Evolutionary conservation across 2,113 vertebrate genomes (phyloP).

Genomic region (Lagopus leucura): DNA sequence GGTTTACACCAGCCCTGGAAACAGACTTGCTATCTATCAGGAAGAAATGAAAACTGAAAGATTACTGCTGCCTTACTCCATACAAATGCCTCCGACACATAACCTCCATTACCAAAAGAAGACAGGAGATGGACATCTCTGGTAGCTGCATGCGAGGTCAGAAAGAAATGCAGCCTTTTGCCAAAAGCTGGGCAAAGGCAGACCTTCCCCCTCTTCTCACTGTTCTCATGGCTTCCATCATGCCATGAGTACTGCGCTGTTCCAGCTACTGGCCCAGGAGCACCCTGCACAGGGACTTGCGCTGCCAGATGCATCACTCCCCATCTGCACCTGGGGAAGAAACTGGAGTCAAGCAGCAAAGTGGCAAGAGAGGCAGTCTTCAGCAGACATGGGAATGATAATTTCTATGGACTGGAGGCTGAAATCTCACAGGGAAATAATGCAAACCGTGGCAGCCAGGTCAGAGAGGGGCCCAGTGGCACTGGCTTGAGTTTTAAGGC

Average conservation of each 20-base stretch:
- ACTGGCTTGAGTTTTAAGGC: constrained; percentile 49
- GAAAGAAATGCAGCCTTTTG: neutral
- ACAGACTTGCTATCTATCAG: neutral
- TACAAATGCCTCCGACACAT: neutral
- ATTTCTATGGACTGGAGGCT: constrained; percentile 21
- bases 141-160: neutral
- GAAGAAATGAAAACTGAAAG: neutral
- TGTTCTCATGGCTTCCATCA: neutral
- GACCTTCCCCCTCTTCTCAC: neutral
- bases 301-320: neutral
- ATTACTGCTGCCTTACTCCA: neutral
- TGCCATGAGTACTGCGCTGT: neutral
- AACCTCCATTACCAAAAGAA: neutral
- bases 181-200: neutral
- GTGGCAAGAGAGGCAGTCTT: constrained; percentile 16
- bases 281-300: neutral
- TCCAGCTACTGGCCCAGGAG: neutral
- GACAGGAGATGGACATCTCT: neutral
- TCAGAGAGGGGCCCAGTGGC: neutral
- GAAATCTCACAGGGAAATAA: constrained; percentile 52
- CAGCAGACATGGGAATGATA: neutral
- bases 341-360: constrained; percentile 19
- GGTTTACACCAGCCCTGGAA: neutral
- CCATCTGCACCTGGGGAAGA: neutral
- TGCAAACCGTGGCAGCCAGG: neutral